phyloP scores from a whole-genome alignment of 2,888 invertebrate species.

The Gymnocheta viridis region DNA sequence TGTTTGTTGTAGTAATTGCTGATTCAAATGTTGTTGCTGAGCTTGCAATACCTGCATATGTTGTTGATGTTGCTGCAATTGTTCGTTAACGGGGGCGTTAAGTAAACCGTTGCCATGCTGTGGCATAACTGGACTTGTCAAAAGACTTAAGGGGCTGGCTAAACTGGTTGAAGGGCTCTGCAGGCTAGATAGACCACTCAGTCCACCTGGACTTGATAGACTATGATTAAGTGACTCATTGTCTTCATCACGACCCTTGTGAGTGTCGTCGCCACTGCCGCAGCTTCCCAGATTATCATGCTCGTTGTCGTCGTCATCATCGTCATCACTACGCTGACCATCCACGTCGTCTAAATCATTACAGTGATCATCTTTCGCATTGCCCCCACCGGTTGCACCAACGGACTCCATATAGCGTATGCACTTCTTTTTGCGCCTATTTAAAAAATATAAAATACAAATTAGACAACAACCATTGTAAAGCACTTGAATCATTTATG shows the following conservation, averaged over 20 bases:
- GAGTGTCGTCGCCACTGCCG: conserved; percentile 88
- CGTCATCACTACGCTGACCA: conserved; percentile 71
- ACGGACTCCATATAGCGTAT: conserved; percentile 96
- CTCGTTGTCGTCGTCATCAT: conserved; percentile 78
- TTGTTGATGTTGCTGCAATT: conserved; percentile 66
- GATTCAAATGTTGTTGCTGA: conserved; percentile 69
- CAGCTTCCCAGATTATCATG: conserved; percentile 91
- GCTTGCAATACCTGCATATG: conserved; percentile 69
- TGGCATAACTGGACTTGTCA: conserved; percentile 85
- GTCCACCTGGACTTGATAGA: conserved; percentile 84
- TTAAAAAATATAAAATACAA: conserved; percentile 57
- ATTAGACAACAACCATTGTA: conserved; percentile 15
- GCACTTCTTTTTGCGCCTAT: conserved; percentile 98
- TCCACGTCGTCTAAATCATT: conserved; percentile 84
- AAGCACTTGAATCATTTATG: not conserved
- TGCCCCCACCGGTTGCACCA: conserved; percentile 82
- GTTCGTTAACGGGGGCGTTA: conserved; percentile 43
- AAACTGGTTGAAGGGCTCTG: conserved; percentile 88
- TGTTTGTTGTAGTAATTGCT: conserved; percentile 67
- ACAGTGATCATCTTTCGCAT: conserved; percentile 85
- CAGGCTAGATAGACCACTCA: conserved; percentile 85
- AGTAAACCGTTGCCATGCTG: conserved; percentile 70
- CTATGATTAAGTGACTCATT: conserved; percentile 86
- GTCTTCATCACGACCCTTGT: conserved; percentile 86
- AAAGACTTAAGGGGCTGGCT: conserved; percentile 90